Evolutionary conservation across 2,113 vertebrate genomes (phyloP).

Genomic region (Charina bottae): DNA sequence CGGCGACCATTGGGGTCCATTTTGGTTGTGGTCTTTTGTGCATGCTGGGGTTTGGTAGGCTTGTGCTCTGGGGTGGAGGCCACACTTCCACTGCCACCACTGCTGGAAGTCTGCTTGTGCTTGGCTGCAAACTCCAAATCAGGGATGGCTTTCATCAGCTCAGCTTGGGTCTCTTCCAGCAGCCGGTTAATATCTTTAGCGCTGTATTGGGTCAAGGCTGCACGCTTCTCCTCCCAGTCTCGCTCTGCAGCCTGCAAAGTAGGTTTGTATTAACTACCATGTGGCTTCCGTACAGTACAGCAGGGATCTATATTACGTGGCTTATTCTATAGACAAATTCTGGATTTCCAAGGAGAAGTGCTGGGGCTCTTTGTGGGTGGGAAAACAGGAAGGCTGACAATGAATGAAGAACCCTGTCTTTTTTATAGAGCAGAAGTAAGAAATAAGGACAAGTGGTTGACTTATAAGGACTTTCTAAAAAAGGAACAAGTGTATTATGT

Average conservation of each 20-base stretch:
- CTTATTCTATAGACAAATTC: fast-evolving
- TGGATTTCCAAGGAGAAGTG: neutral
- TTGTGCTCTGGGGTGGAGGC: conserved; percentile 85
- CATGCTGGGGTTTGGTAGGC: conserved; percentile 81
- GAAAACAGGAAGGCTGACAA: neutral
- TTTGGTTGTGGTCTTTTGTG: conserved; percentile 84
- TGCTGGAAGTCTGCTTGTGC: conserved; percentile 78
- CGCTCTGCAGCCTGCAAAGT: conserved; percentile 87
- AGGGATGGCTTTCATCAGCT: conserved; percentile 98
- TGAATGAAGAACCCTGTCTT: neutral
- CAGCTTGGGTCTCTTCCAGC: conserved; percentile 95
- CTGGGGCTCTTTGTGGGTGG: neutral
- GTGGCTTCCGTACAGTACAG: neutral
- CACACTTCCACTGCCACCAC: conserved; percentile 59
- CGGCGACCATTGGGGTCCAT: conserved; percentile 84
- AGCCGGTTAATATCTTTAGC: conserved; percentile 97
- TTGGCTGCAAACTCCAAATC: conserved; percentile 96
- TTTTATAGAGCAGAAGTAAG: too few relatives aligned
- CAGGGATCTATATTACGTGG: neutral
- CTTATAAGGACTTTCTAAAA: too few relatives aligned
- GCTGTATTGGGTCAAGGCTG: conserved; percentile 93
- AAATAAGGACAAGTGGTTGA: too few relatives aligned
- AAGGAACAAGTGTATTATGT: too few relatives aligned
- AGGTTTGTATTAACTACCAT: neutral
- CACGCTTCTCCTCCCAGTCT: conserved; percentile 98